Evolutionary conservation across 2,113 vertebrate genomes (phyloP), one percentile per base, ranked within the genome.

Genomic region (Pluvialis apricaria): DNA sequence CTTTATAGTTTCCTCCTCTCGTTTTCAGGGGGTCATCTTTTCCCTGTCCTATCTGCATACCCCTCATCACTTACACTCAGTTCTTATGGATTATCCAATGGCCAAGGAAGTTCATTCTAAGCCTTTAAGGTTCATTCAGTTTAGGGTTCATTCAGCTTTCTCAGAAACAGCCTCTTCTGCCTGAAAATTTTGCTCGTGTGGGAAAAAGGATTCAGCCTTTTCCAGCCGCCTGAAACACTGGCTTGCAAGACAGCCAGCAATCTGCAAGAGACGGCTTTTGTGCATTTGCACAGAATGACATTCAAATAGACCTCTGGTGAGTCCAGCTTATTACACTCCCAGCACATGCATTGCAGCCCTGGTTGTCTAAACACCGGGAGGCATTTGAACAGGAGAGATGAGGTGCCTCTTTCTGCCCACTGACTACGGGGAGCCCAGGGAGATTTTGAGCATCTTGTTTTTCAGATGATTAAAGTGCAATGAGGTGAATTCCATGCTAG

Each of bases 221-320:
- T 95, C 66, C 84, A 91, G 84, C 58, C 92, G 84, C 47, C 57
- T 95, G 86, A 93, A 95, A 92, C 73, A 44, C 44, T 69, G 84
- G 47, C 77, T 96, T 91, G 69, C 54, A 92, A 65, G 79, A 55
- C 49, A 71, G 69, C 73, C 90, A 87, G 87, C 68, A 91, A 79
- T 87, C 86, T 76, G 65, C 78, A 94, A 84, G 73, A 86, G 91
- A 45, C 57, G 77, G 44, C 47, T 91, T 92, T 88, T 57, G 40
- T 77, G 68, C 60, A 40, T 90, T 92, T 90, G 58, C 29, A 5
- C 71, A 82, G 89, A 66, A 55, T 86, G 64, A 70, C 86, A 84
- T 86, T 78, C 69, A 89, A 87, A 89, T 11, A 75, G 83, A 82
- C 18, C 47, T 84, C 49, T 79, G 57, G 22, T 75, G 88, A 84